Evolutionary conservation across 2,797 vertebrate genomes (phyloP).

Genomic region (Sebastes vulpes): DNA sequence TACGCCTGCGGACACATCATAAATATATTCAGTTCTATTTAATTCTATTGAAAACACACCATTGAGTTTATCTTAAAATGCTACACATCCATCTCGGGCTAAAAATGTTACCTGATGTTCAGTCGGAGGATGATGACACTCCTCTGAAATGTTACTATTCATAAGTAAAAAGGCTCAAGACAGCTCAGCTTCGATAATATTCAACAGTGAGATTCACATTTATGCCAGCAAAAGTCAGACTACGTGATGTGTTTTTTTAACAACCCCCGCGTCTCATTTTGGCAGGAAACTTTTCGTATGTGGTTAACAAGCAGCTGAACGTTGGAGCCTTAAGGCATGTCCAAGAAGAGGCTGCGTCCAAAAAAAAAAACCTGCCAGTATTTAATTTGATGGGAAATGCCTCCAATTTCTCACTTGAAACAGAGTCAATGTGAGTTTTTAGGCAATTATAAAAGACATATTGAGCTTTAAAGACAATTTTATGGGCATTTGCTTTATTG

Average conservation of each 20-base stretch:
- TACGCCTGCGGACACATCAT: neutral
- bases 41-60: neutral
- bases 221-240: constrained; percentile 29
- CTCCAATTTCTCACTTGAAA: neutral
- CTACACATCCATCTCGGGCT: neutral
- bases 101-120: constrained; percentile 43
- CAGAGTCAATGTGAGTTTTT: neutral
- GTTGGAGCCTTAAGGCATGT: neutral
- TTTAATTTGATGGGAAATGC: neutral
- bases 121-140: constrained; percentile 70
- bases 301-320: constrained; percentile 5
- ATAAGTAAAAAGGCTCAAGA: constrained; percentile 54
- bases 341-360: neutral
- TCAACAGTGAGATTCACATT: constrained; percentile 42
- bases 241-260: constrained; percentile 46
- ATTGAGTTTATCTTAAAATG: constrained; percentile 4
- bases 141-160: constrained; percentile 64
- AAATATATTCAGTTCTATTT: constrained; percentile 4
- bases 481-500: neutral
- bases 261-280: constrained; percentile 4
- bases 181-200: constrained; percentile 44
- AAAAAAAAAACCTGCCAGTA: neutral
- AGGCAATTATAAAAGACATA: neutral
- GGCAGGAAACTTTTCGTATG: constrained; percentile 4
- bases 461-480: neutral